A percentile compares a stretch with the other conserved stretches of the same genome.
phyloP scores from a whole-genome alignment of 2,113 vertebrate species.

The Sakesphorus luctuosus region DNA sequence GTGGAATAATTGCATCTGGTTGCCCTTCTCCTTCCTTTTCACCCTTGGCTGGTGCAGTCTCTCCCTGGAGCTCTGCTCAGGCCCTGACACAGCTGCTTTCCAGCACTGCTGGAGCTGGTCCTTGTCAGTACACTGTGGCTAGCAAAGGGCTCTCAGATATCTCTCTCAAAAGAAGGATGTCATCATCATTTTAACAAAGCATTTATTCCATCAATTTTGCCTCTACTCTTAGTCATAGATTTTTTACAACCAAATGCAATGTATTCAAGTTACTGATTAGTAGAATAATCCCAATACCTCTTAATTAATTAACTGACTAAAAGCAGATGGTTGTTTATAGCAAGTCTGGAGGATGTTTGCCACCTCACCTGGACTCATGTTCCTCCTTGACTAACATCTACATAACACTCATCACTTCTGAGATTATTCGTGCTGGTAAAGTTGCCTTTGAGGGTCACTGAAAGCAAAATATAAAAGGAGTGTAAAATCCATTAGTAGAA shows the following conservation, averaged over 20 bases:
- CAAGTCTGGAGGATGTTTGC: background rate
- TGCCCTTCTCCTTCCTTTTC: background rate
- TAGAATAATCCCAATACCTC: background rate
- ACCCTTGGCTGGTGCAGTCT: background rate
- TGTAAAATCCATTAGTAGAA: conserved; percentile 43
- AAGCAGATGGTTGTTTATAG: background rate
- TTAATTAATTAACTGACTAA: background rate
- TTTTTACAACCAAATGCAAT: background rate
- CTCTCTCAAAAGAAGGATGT: background rate
- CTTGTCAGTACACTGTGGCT: background rate
- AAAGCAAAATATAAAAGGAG: conserved; percentile 38
- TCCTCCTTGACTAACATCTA: background rate
- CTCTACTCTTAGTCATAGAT: background rate
- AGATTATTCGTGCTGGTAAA: background rate
- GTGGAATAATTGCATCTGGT: background rate
- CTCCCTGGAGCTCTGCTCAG: background rate
- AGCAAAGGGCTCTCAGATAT: background rate
- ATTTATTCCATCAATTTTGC: background rate
- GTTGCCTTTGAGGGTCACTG: background rate
- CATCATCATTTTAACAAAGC: background rate
- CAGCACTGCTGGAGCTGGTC: background rate
- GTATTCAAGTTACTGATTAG: background rate
- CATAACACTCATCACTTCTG: background rate
- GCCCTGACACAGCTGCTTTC: background rate
- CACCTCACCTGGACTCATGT: background rate